Conservation (phyloP, 2,797 vertebrate species). For the Silurus lanzhouensis region DNA sequence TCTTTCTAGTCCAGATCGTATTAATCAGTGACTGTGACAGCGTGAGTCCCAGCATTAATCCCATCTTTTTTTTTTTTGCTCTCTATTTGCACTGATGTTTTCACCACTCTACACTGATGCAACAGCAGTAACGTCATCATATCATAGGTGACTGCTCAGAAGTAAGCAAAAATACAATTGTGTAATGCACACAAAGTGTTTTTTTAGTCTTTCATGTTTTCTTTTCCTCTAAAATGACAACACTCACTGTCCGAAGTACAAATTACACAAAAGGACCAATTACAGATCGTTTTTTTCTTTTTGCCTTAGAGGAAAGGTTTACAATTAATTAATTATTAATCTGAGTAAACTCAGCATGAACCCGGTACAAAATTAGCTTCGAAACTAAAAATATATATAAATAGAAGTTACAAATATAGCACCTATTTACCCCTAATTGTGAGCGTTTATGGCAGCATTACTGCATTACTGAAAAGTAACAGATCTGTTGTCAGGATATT, state of each 20-base stretch:
- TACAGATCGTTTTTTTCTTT: not conserved
- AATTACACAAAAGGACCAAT: not conserved
- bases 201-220: not conserved
- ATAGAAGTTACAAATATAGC: not conserved
- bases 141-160: not conserved
- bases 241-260: not conserved
- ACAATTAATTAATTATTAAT: not conserved
- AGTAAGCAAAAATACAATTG: not conserved
- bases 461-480: not conserved
- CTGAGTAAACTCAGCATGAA: not conserved
- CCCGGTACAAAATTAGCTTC: not conserved
- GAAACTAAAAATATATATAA: not conserved
- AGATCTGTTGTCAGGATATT: not conserved
- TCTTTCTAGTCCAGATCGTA: not conserved
- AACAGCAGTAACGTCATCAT: not conserved
- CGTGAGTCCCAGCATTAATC: not conserved
- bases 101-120: not conserved
- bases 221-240: not conserved
- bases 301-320: not conserved
- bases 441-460: too few species aligned
- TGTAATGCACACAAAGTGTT: not conserved
- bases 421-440: not conserved
- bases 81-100: not conserved
- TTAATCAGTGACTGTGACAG: not conserved
- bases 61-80: not conserved